Conservation (phyloP, 2,113 vertebrate species). For the Burhinus bistriatus region DNA sequence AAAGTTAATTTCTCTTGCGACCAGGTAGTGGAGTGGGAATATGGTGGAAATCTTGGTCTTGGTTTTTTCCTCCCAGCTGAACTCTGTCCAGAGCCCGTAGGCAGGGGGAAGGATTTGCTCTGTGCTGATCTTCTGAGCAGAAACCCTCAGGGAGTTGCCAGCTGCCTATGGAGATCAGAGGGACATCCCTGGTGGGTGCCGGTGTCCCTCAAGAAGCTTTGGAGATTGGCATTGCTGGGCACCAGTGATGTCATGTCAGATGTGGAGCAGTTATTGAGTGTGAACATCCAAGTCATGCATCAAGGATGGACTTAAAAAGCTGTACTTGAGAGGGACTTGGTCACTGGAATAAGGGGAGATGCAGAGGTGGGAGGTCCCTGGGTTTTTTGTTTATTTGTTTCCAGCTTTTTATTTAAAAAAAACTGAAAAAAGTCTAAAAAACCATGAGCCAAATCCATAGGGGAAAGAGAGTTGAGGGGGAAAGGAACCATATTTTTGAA, state of each 20-base stretch:
- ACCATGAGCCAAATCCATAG: not conserved
- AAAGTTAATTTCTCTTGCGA: not conserved
- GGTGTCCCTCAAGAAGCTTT: not conserved
- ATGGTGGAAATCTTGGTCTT: not conserved
- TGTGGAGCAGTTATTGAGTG: not conserved
- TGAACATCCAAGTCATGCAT: not conserved
- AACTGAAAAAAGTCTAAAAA: not conserved
- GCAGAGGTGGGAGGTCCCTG: not conserved
- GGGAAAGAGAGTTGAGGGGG: not conserved
- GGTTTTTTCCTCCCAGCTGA: not conserved
- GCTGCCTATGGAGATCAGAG: not conserved
- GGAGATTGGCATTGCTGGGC: not conserved
- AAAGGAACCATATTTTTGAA: not conserved
- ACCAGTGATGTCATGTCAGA: not conserved
- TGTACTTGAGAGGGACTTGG: not conserved
- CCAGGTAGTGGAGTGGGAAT: not conserved
- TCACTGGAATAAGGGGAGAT: not conserved
- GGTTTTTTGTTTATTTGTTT: not conserved
- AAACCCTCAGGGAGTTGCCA: not conserved
- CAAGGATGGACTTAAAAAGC: not conserved
- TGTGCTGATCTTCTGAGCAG: not conserved
- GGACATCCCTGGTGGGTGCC: not conserved
- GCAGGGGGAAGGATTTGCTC: not conserved
- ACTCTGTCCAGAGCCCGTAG: not conserved
- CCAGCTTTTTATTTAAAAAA: not conserved